Evolutionary conservation across 2,888 invertebrate species (phyloP).

Genomic region (Tenthredo distinguenda): DNA sequence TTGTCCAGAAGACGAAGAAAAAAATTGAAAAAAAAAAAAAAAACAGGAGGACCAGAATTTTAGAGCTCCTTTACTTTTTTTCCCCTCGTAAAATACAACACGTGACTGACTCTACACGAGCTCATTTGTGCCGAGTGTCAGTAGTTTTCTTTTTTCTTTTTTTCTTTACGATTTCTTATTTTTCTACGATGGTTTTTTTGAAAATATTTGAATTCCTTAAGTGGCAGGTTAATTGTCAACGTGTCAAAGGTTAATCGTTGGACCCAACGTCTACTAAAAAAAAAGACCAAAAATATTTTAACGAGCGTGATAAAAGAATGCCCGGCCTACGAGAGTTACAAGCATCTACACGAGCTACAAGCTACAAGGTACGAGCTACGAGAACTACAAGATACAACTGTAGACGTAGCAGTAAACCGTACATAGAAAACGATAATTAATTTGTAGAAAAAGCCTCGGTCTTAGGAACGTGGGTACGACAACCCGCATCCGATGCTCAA

Average conservation of each 20-base stretch:
- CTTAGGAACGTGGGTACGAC: constrained; percentile 5
- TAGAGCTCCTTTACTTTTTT: background rate
- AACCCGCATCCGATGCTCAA: constrained; percentile 20
- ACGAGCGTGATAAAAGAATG: constrained; percentile 39
- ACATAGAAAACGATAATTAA: constrained; percentile 34
- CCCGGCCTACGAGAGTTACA: background rate
- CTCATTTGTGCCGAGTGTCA: background rate
- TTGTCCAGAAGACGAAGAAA: background rate
- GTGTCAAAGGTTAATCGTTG: constrained; percentile 49
- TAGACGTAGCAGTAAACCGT: constrained; percentile 10
- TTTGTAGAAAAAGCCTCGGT: constrained; percentile 36
- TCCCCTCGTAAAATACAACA: background rate
- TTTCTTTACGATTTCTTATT: background rate
- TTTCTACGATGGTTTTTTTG: background rate
- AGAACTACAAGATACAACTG: background rate
- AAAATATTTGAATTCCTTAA: constrained; percentile 36
- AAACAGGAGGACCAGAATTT: background rate
- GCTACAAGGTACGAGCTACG: background rate
- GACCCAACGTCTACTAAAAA: background rate
- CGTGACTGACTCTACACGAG: background rate
- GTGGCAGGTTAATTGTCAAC: constrained; percentile 48
- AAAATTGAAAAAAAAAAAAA: background rate
- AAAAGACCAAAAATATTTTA: constrained; percentile 11
- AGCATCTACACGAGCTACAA: background rate
- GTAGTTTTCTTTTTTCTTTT: background rate